Evolutionary conservation across 1,140 invertebrate genomes (phyloP).

Genomic region (Bombus fervidus): DNA sequence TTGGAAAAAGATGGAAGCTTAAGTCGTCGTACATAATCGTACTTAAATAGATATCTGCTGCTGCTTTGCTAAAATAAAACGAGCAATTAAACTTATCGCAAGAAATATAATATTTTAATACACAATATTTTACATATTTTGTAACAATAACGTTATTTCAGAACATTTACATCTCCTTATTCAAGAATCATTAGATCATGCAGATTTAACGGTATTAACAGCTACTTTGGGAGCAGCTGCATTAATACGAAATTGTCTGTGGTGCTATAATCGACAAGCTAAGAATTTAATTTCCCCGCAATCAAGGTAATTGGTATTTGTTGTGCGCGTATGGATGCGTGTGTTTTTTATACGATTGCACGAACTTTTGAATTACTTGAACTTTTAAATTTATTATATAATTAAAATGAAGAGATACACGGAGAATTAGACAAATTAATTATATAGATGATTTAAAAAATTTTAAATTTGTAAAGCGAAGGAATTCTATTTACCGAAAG

Average conservation of each 20-base stretch:
- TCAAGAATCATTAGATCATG: slow-evolving; percentile 91
- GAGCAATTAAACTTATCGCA: background rate
- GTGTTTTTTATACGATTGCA: too few species aligned
- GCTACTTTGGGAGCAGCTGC: slow-evolving; percentile 90
- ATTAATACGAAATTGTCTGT: slow-evolving; percentile 88
- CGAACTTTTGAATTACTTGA: too few species aligned
- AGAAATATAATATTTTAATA: background rate
- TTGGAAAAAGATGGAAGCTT: background rate
- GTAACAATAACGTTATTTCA: slow-evolving; percentile 56
- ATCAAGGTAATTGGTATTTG: slow-evolving; percentile 60
- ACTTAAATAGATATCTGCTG: background rate
- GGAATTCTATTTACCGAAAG: too few species aligned
- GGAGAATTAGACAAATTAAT: too few species aligned
- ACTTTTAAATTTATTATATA: too few species aligned
- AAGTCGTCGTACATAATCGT: background rate
- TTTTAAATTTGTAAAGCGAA: too few species aligned
- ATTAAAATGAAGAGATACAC: too few species aligned
- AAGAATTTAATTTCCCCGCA: slow-evolving; percentile 76
- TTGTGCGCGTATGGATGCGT: too few species aligned
- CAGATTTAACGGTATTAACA: slow-evolving; percentile 89
- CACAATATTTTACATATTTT: too few species aligned
- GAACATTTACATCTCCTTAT: slow-evolving; percentile 90
- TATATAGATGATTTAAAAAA: too few species aligned
- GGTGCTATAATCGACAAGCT: slow-evolving; percentile 87
- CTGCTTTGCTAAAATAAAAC: background rate